Evolutionary conservation across 2,888 invertebrate genomes (phyloP).

Genomic region (Drepana falcataria): DNA sequence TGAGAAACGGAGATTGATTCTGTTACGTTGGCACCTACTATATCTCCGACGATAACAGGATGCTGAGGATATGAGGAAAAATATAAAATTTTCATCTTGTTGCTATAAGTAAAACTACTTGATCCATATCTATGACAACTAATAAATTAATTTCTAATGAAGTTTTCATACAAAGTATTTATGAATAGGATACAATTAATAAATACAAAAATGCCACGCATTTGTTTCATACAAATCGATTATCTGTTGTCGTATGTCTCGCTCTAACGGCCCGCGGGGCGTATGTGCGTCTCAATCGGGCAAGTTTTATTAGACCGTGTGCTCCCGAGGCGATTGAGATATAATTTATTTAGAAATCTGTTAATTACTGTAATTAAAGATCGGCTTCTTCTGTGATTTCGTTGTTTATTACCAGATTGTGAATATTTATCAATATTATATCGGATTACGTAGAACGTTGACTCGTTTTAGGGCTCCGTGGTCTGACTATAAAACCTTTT

Average conservation of each 20-base stretch:
- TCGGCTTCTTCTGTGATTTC: slow-evolving; percentile 48
- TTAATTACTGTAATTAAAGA: slow-evolving; percentile 70
- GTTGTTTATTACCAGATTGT: slow-evolving; percentile 51
- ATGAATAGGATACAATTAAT: slow-evolving; percentile 27
- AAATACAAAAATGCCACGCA: slow-evolving; percentile 49
- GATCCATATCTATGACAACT: too few species aligned
- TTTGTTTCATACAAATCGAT: slow-evolving; percentile 59
- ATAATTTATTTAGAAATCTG: slow-evolving; percentile 66
- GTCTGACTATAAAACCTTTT: not conserved
- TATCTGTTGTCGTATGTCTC: slow-evolving; percentile 38
- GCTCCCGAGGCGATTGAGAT: slow-evolving; percentile 60
- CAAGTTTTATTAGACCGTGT: slow-evolving; percentile 45
- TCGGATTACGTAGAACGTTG: slow-evolving; percentile 32
- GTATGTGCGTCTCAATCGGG: slow-evolving; percentile 29
- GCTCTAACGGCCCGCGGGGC: slow-evolving; percentile 10
- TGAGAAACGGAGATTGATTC: too few species aligned
- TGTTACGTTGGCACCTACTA: too few species aligned
- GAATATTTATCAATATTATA: slow-evolving; percentile 55
- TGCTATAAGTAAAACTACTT: too few species aligned
- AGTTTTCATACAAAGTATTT: not conserved
- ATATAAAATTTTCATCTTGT: too few species aligned
- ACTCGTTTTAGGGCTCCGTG: slow-evolving; percentile 30
- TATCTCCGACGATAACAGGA: too few species aligned
- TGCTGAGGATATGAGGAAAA: too few species aligned
- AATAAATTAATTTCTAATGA: too few species aligned